These are phyloP conservation scores for Polydesmus complanatus DNA, from an alignment of 2,888 invertebrate genomes.

Conservation along the genomic window DNA sequence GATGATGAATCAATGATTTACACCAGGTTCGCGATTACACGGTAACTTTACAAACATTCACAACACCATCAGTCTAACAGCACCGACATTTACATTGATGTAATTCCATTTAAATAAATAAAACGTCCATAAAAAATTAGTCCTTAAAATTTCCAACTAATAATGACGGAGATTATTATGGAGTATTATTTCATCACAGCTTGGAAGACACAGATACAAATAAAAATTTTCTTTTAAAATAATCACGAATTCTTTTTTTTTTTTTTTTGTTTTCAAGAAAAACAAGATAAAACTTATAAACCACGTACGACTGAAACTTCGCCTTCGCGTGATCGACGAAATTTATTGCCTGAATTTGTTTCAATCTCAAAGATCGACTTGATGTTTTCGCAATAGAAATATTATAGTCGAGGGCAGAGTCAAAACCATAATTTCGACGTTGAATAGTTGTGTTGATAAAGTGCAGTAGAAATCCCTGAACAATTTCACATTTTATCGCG, in stretches of 20 bases:
- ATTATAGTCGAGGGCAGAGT: too few relatives aligned
- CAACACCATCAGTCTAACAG: not conserved
- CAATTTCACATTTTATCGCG: conserved; percentile 11
- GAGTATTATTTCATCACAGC: not conserved
- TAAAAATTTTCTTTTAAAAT: not conserved
- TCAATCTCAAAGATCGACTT: not conserved
- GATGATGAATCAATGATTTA: too few relatives aligned
- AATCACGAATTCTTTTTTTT: too few relatives aligned
- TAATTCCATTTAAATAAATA: not conserved
- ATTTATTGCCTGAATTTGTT: not conserved
- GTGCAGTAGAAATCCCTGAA: not conserved
- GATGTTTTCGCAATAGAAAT: not conserved
- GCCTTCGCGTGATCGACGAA: too few relatives aligned
- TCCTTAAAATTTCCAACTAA: too few relatives aligned
- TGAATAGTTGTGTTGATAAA: too few relatives aligned
- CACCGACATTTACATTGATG: not conserved
- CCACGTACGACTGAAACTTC: too few relatives aligned
- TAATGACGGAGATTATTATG: not conserved
- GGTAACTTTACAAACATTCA: not conserved
- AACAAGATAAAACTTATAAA: not conserved
- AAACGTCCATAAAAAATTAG: too few relatives aligned
- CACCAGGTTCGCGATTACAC: too few relatives aligned
- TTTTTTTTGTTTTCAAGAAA: too few relatives aligned
- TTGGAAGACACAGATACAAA: not conserved
- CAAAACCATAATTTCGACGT: too few relatives aligned